These are phyloP conservation scores for Fragum whitleyi DNA, from an alignment of 2,888 invertebrate species.

Conservation along the genomic window DNA sequence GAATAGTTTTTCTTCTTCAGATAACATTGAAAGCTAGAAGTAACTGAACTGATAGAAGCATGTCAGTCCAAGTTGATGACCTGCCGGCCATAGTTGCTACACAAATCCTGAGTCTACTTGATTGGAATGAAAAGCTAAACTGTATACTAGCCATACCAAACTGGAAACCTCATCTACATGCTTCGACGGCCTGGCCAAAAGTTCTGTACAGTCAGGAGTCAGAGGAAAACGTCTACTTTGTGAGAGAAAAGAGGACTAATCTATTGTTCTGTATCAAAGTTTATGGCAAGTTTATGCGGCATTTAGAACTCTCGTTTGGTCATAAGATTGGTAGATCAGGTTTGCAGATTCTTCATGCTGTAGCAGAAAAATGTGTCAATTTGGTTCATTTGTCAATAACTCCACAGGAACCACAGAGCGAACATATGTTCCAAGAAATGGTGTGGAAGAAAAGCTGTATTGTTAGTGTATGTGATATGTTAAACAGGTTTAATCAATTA, in stretches of 20 bases:
- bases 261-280: slow-evolving; percentile 67
- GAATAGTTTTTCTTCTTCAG: too few relatives aligned
- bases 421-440: slow-evolving; percentile 35
- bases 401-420: slow-evolving; percentile 52
- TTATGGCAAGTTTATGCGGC: slow-evolving; percentile 69
- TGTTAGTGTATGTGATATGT: slow-evolving; percentile 57
- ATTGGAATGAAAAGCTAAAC: slow-evolving; percentile 70
- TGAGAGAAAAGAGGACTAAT: slow-evolving; percentile 64
- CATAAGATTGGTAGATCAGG: slow-evolving; percentile 64
- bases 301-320: slow-evolving; percentile 65
- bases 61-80: slow-evolving; percentile 37
- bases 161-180: slow-evolving; percentile 61
- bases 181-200: slow-evolving; percentile 65
- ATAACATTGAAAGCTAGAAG: too few relatives aligned
- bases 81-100: slow-evolving; percentile 68
- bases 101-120: slow-evolving; percentile 63
- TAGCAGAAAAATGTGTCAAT: slow-evolving; percentile 64
- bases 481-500: slow-evolving; percentile 55
- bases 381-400: slow-evolving; percentile 58
- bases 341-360: slow-evolving; percentile 65
- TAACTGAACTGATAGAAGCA: background rate
- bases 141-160: slow-evolving; percentile 47
- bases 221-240: slow-evolving; percentile 73
- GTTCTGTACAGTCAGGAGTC: slow-evolving; percentile 63
- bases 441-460: slow-evolving; percentile 63